Percentiles rank a stretch among this genome's conserved stretches.
Evolutionary conservation across 2,797 vertebrate species (phyloP).

Genomic region (Myotis myotis): DNA sequence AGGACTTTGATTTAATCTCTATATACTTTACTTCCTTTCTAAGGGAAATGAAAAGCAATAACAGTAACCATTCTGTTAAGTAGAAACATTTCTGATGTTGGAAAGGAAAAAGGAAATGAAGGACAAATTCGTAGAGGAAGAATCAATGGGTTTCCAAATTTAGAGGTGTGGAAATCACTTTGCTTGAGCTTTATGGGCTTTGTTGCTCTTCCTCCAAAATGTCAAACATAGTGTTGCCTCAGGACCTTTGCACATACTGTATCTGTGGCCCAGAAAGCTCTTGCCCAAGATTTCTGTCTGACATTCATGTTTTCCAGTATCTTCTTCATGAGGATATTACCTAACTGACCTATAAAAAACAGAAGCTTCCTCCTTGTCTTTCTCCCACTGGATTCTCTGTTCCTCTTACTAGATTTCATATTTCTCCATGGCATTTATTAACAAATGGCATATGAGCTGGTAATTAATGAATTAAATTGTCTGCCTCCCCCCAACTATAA

Average conservation of each 20-base stretch:
- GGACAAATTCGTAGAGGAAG: slow-evolving; percentile 58
- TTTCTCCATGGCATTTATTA: not conserved
- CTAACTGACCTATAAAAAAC: not conserved
- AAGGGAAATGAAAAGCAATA: slow-evolving; percentile 71
- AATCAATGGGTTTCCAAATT: not conserved
- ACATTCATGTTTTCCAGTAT: not conserved
- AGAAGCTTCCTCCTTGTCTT: not conserved
- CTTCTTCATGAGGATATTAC: not conserved
- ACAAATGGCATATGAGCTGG: not conserved
- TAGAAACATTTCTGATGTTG: slow-evolving; percentile 61
- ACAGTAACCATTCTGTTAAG: slow-evolving; percentile 58
- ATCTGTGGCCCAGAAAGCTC: not conserved
- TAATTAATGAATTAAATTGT: not conserved
- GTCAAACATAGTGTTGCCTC: not conserved
- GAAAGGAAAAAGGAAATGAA: slow-evolving; percentile 61
- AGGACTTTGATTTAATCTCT: slow-evolving; percentile 69
- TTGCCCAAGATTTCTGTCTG: not conserved
- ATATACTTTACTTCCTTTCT: slow-evolving; percentile 62
- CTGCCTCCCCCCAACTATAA: not conserved
- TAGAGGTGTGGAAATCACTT: not conserved
- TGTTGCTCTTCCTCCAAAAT: not conserved
- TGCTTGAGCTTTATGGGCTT: not conserved
- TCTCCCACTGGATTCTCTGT: not conserved
- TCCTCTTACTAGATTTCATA: not conserved
- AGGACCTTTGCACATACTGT: not conserved